These are phyloP conservation scores for Brachionus koreanus DNA, from an alignment of 1,140 invertebrate species.

Conservation along the genomic window DNA sequence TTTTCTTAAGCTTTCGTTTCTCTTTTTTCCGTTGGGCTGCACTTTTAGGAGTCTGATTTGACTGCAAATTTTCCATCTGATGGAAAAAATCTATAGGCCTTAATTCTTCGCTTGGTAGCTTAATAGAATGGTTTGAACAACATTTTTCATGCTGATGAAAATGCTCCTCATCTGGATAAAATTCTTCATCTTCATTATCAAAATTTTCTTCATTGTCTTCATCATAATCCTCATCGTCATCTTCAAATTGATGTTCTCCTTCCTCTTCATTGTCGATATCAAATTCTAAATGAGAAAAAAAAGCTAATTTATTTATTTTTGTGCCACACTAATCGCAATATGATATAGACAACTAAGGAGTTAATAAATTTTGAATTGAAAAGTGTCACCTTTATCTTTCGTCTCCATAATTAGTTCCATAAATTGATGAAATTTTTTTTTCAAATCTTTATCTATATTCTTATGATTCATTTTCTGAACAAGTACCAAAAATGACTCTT, in stretches of 20 bases:
- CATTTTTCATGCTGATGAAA: not conserved
- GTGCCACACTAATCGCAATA: not conserved
- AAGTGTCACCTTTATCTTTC: not conserved
- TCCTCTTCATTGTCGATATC: not conserved
- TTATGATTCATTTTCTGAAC: constrained; percentile 36
- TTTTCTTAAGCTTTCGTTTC: constrained; percentile 24
- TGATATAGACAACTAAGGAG: no score
- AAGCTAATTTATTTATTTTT: not conserved
- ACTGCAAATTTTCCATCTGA: not conserved
- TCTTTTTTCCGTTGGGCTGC: constrained; percentile 25
- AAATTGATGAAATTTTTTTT: constrained; percentile 39
- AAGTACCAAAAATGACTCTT: constrained; percentile 19
- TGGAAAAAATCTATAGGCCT: not conserved
- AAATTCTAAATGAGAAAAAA: not conserved
- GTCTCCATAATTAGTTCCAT: constrained; percentile 30
- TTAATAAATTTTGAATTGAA: not conserved
- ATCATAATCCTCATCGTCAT: not conserved
- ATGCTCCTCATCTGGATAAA: not conserved
- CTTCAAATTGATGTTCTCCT: not conserved
- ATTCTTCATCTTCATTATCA: not conserved
- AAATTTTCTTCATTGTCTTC: not conserved
- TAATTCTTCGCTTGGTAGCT: not conserved
- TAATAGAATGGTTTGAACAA: not conserved
- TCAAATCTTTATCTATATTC: constrained; percentile 17
- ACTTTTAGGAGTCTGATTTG: not conserved